Evolutionary conservation across 1,140 invertebrate species (phyloP), one percentile per base, ranked within the genome.

Genomic region (Coptotermes formosanus): DNA sequence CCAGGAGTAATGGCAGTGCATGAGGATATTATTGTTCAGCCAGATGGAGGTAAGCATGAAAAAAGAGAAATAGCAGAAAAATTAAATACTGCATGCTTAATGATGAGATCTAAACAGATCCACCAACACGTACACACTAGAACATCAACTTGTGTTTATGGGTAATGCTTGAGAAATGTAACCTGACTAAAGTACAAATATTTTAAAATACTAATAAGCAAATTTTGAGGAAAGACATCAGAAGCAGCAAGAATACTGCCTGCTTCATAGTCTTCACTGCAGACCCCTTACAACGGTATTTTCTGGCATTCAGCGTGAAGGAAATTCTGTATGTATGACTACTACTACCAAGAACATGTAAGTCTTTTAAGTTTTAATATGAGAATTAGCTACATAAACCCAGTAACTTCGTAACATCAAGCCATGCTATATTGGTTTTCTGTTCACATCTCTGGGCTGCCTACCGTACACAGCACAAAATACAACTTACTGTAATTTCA

Each of bases 1-100:
- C 12, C 21, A 8, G 59, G 25, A 44, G 84, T 23, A 45, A 64
- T 85, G 84, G 84, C 59, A 38, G 86, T 64, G 82, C 86, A 45
- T 69, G 81, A 59, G 86, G 82, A 83, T 38, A 84, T 43, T 25
- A 52, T 86, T 84, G 84, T 86, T 86, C 86, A 82, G 83, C 83
- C 45, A 86, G 48, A 84, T 83, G 87, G 38, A 69, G 82, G 87
- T 75, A 83, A 85, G 85, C 85, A 85, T 86, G 87, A 75, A 85
- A 87, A 83, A 87, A 88, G 87, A 86, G 85, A 86, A 87, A 85
- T 85, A 69, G 86, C 86, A 85, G 82, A 87, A 85, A 85, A 85
- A 85, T 87, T 81, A 85, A 84, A 86, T 83, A 82, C 86, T 86
- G 86, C 84, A 85, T 85, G 84, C 84, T 55, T 43, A 85, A 25